Evolutionary conservation across 1,140 invertebrate genomes (phyloP).

Genomic region (Trichogramma pretiosum): DNA sequence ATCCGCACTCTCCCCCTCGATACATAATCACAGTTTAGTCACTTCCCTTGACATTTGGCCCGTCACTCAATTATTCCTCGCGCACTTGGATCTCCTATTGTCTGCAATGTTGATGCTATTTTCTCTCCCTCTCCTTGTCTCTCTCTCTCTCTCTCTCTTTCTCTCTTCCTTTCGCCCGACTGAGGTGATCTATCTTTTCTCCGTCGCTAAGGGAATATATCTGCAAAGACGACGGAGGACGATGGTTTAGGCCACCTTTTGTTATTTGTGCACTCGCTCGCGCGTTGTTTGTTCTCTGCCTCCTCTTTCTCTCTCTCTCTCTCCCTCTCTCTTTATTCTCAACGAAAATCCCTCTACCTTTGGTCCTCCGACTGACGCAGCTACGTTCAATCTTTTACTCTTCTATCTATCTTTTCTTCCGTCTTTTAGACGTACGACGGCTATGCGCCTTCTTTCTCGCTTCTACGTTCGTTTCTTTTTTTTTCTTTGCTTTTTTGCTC

Average conservation of each 20-base stretch:
- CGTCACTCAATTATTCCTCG: constrained; percentile 12
- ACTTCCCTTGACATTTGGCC: constrained; percentile 9
- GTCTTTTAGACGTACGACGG: too few relatives aligned
- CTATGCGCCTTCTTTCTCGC: too few relatives aligned
- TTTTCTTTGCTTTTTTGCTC: background rate
- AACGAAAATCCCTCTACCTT: too few relatives aligned
- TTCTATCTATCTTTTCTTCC: background rate
- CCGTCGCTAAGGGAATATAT: constrained; percentile 4
- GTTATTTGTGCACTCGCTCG: constrained; percentile 12
- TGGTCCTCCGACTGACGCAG: too few relatives aligned
- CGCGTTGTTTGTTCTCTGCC: too few relatives aligned
- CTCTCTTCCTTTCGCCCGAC: constrained; percentile 5
- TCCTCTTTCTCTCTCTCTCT: constrained; percentile 4
- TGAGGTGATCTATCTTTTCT: constrained; percentile 16
- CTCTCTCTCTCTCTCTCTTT: background rate
- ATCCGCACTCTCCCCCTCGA: background rate
- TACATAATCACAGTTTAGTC: constrained; percentile 13
- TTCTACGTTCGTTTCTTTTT: background rate
- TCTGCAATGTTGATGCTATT: too few relatives aligned
- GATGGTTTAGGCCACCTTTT: constrained; percentile 12
- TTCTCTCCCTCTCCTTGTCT: too few relatives aligned
- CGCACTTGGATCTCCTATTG: too few relatives aligned
- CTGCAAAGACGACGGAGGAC: too few relatives aligned
- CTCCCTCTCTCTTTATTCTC: constrained; percentile 7
- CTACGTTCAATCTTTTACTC: background rate